These are phyloP conservation scores for Loriculus beryllinus DNA, from an alignment of 2,797 vertebrate genomes.

Conservation along the genomic window DNA sequence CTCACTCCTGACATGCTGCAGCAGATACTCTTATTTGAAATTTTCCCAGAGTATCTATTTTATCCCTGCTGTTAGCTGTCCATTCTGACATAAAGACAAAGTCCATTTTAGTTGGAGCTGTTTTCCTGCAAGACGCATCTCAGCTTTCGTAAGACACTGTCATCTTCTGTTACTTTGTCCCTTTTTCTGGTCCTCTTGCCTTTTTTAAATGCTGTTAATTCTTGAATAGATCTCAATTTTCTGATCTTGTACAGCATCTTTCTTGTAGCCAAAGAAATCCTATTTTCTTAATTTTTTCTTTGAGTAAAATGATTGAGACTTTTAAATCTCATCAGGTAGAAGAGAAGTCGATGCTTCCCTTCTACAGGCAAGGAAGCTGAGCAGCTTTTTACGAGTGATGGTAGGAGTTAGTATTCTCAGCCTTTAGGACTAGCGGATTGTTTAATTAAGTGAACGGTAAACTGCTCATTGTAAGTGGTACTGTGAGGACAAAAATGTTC, in stretches of 20 bases:
- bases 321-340: neutral
- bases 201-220: neutral
- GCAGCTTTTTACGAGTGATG: neutral
- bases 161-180: neutral
- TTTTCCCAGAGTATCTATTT: neutral
- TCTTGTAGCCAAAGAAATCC: neutral
- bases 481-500: neutral
- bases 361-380: neutral
- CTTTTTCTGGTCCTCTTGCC: neutral
- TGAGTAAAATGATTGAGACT: neutral
- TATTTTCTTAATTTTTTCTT: neutral
- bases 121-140: neutral
- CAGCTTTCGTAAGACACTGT: neutral
- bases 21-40: neutral
- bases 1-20: neutral
- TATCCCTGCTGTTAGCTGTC: neutral
- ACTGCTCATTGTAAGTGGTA: neutral
- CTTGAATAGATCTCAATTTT: neutral
- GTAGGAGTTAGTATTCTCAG: neutral
- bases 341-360: neutral
- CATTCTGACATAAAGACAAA: neutral
- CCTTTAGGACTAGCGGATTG: neutral
- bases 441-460: neutral
- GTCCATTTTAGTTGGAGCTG: neutral
- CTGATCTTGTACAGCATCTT: neutral